Percentiles rank a stretch among this genome's conserved stretches.
These are phyloP conservation scores for Pristionchus arcanus DNA, from an alignment of 2,888 invertebrate genomes.

Conservation along the genomic window DNA sequence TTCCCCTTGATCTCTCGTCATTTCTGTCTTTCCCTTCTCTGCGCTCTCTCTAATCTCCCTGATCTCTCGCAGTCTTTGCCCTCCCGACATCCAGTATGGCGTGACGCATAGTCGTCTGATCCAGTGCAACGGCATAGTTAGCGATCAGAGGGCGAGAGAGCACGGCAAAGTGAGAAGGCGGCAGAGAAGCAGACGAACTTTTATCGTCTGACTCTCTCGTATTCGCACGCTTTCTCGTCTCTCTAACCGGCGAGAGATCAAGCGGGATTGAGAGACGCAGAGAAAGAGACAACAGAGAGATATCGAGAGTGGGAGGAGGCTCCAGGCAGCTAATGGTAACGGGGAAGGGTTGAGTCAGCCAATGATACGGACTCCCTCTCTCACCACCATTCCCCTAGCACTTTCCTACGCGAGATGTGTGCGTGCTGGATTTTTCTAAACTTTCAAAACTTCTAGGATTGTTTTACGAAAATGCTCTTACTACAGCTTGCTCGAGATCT, in stretches of 20 bases:
- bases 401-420: background rate
- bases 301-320: background rate
- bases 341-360: background rate
- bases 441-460: too few relatives aligned
- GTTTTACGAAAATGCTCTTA: too few relatives aligned
- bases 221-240: too few relatives aligned
- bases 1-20: background rate
- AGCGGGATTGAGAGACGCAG: background rate
- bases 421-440: background rate
- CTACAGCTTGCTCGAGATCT: too few relatives aligned
- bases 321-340: background rate
- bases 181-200: background rate
- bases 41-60: background rate
- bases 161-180: background rate
- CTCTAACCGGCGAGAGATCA: background rate
- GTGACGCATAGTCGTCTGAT: slow-evolving; percentile 9
- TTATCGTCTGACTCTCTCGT: background rate
- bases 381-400: background rate
- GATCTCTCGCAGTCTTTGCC: background rate
- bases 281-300: background rate
- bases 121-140: slow-evolving; percentile 20
- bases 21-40: background rate
- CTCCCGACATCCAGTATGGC: background rate
- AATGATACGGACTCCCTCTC: background rate
- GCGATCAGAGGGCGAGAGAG: slow-evolving; percentile 29